Percentiles rank a stretch among this genome's conserved stretches.
Evolutionary conservation across 2,797 vertebrate genomes (phyloP).

Genomic region (Apogon talboti): DNA sequence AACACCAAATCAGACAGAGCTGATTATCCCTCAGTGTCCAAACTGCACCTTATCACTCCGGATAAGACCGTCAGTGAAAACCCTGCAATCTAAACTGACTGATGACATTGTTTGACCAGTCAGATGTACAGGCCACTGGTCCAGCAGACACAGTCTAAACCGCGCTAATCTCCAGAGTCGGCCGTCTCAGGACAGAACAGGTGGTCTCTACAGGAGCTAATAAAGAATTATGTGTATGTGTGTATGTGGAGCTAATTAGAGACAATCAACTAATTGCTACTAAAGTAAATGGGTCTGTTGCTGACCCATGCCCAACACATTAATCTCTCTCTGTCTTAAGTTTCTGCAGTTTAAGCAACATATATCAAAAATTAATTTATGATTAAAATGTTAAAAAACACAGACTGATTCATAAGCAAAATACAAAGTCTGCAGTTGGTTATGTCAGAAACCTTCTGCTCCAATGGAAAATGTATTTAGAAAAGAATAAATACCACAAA

Average conservation of each 20-base stretch:
- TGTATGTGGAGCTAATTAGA: conserved; percentile 42
- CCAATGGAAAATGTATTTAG: neutral
- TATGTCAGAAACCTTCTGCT: too few relatives aligned
- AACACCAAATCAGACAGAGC: conserved; percentile 22
- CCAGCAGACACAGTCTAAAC: conserved; percentile 32
- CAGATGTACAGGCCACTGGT: conserved; percentile 16
- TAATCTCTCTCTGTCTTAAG: neutral
- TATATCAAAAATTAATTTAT: neutral
- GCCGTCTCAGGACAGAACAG: conserved; percentile 48
- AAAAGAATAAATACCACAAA: neutral
- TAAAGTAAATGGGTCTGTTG: neutral
- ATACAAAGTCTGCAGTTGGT: neutral
- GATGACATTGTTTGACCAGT: conserved; percentile 34
- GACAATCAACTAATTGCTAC: conserved; percentile 34
- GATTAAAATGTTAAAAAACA: neutral
- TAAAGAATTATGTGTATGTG: conserved; percentile 25
- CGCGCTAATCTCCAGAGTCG: conserved; percentile 50
- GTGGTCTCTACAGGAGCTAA: conserved; percentile 49
- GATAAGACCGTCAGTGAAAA: conserved; percentile 36
- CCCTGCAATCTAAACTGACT: conserved; percentile 21
- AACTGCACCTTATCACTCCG: conserved; percentile 15
- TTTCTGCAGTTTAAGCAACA: conserved; percentile 2
- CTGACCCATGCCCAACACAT: conserved; percentile 18
- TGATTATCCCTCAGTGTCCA: conserved; percentile 17
- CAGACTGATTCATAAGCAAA: neutral